Base-by-base conservation (phyloP, 2,113 vertebrate genomes). In the Patagioenas fasciata region DNA sequence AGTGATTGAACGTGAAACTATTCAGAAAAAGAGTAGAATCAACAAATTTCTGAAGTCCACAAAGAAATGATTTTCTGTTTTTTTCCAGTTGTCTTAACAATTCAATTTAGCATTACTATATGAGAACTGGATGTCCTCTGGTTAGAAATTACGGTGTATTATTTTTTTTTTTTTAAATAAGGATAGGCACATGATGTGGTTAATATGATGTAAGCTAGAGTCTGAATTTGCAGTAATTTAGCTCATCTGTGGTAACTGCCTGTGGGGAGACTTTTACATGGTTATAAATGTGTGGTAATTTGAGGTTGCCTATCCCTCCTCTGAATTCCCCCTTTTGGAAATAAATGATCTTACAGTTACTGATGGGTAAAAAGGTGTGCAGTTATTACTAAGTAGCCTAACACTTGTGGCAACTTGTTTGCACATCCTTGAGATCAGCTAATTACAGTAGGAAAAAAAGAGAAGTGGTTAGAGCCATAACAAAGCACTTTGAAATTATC, bases 241-340 rank as follows among this genome's bases (percentile, higher is more conserved):
- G 72, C 65, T 96, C 94, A 88, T 92, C 95, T 94, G 94, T 91
- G 91, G 94, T 96, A 95, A 96, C 75, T 91, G 96, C 95, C 96
- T 93, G 85, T 97, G 94, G 96, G 94, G 75, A 97, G 94, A 78
- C 64, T 95, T 94, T 86, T 88, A 78, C 85, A 94, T 94, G 96
- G 85, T 94, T 94, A 91, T 96, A 96, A 93, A 80, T 51, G 80
- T 86, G 94, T 95, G 83, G 94, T 94, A 97, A 97, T 97, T 96
- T 97, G 96, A 97, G 96, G 96, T 96, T 97, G 96, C 96, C 96
- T 93, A 97, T 94, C 95, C 96, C 96, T 88, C 64, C 84, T 94
- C 91, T 97, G 95, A 97, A 97, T 96, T 97, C 96, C 95, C 96
- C 96, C 91, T 94, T 69, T 92, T 95, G 91, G 64, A 94, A 94